Conservation (phyloP, 92 coral and sea anemone genomes). For the Desmophyllum pertusum region DNA sequence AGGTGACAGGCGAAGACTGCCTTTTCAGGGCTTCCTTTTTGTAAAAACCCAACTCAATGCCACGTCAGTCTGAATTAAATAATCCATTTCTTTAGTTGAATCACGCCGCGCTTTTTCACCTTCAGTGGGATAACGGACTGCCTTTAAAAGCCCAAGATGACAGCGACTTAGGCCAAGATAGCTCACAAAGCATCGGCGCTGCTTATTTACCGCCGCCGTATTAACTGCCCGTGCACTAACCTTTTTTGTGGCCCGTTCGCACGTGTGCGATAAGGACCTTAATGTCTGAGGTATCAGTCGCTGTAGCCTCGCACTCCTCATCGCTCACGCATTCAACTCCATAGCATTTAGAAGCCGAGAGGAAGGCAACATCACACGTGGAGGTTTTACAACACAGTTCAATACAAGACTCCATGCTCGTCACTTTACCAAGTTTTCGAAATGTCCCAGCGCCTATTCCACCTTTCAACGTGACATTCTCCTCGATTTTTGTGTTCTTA, state of each 20-base stretch:
- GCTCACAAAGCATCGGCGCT: background rate
- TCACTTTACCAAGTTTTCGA: conserved; percentile 93
- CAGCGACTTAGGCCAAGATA: conserved; percentile 36
- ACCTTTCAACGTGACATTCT: conserved; percentile 95
- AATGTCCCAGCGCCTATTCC: conserved; percentile 99
- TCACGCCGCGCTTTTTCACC: background rate
- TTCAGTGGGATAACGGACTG: background rate
- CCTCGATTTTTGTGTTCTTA: conserved; percentile 92
- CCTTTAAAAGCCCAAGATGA: conserved; percentile 1
- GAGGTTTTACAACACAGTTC: conserved; percentile 96
- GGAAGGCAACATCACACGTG: conserved; percentile 96
- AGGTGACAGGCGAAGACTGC: background rate
- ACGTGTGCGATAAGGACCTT: conserved; percentile 98
- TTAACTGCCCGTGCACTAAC: conserved; percentile 59
- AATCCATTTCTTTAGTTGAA: background rate
- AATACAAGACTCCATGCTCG: conserved; percentile 96
- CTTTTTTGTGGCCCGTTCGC: conserved; percentile 89
- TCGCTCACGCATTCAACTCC: conserved; percentile 99
- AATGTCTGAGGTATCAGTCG: conserved; percentile 98
- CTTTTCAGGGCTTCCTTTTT: background rate
- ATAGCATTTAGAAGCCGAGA: conserved; percentile 95
- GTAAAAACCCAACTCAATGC: background rate
- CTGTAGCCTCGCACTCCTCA: conserved; percentile 96
- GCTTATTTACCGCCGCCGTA: background rate
- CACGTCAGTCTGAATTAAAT: conserved; percentile 34